Evolutionary conservation across 2,797 vertebrate genomes (phyloP), one percentile per base, ranked within the genome.

Genomic region (Syngnathus acus): DNA sequence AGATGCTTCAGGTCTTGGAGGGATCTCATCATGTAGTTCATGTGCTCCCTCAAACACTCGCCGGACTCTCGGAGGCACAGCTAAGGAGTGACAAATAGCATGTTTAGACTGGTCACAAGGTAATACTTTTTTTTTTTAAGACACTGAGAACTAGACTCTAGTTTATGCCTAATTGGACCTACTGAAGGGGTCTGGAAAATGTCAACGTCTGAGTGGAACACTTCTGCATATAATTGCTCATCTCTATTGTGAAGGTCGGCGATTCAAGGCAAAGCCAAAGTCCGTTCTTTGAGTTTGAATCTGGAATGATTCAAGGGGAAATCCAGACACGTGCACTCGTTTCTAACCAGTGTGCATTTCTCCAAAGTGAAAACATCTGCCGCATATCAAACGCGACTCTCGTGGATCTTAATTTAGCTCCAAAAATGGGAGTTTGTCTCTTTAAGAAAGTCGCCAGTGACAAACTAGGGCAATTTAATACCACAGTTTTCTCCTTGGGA

Each of bases 1-100:
- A 92, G 87, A 0, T 91, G 87, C 62, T 88, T 92, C 42, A 94
- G 73, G 64, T 91, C 93, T 8, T 94, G 93, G 51, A 92, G 82
- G 0, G 92, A 91, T 61, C 89, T 91, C 89, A 94, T 89, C 88
- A 93, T 92, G 69, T 92, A 86, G 64, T 85, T 92, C 92, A 94
- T 92, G 80, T 94, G 93, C 63, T 80, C 87, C 66, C 85, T 81
- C 11, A 88, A 69, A 68, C 90, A 89, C 59, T 87, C 90, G 0
- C 91, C 81, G 0, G 92, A 89, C 68, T 93, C 93, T 65, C 84
- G 89, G 71, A 92, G 79, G 79, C 93, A 94, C 75, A 90, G 83
- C 95, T 97, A 83, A 69, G 67, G 68, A 66, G 50, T 82, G 68
- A 77, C 7, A 70, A 43, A 40, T 80, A 76, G 65, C 3, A 68